Evolutionary conservation across 2,888 invertebrate genomes (phyloP).

Genomic region (Sminthurides aquaticus): DNA sequence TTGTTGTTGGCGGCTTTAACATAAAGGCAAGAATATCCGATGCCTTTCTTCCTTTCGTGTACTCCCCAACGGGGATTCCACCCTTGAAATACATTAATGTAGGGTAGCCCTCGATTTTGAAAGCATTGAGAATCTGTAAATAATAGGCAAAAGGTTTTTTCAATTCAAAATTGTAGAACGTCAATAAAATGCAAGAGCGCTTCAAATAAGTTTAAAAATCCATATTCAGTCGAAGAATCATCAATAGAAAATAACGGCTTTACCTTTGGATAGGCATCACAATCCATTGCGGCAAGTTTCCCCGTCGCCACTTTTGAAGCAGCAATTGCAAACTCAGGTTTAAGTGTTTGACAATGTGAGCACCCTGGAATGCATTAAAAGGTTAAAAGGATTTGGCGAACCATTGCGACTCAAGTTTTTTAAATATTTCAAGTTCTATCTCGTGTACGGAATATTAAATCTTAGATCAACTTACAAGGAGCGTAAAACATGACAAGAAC

Average conservation of each 20-base stretch:
- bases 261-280: slow-evolving; percentile 19
- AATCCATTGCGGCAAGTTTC: slow-evolving; percentile 8
- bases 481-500: slow-evolving; percentile 19
- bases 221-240: no score
- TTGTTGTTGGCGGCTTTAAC: background rate
- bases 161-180: no score
- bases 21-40: slow-evolving; percentile 12
- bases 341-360: slow-evolving; percentile 15
- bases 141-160: no score
- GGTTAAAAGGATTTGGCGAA: background rate
- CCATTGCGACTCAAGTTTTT: background rate
- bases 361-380: slow-evolving; percentile 9
- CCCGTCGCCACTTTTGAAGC: slow-evolving; percentile 6
- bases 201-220: no score
- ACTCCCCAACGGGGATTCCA: slow-evolving; percentile 8
- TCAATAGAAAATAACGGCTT: no score
- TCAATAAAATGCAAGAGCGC: no score
- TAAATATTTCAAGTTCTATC: background rate
- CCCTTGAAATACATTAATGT: slow-evolving; percentile 8
- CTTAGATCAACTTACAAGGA: slow-evolving; percentile 3
- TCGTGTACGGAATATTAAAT: background rate
- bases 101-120: slow-evolving; percentile 9
- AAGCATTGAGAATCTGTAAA: slow-evolving; percentile 9
- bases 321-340: slow-evolving; percentile 14
- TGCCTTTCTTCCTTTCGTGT: slow-evolving; percentile 10